Base-by-base conservation (phyloP, 2,888 invertebrate species). In the Elysia crispata region DNA sequence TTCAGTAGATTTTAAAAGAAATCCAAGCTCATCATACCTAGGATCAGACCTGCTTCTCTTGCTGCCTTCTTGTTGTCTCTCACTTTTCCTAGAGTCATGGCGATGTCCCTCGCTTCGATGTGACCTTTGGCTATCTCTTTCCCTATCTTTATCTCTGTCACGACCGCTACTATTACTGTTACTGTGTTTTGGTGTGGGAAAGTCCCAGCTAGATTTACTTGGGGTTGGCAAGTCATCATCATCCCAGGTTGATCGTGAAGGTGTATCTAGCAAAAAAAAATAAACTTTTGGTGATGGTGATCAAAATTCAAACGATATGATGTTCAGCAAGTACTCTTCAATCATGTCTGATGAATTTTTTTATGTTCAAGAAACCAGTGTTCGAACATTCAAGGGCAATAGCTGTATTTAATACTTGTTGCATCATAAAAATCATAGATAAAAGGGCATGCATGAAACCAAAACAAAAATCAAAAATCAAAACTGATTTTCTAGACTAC, bases 151-250 rank as follows among this genome's bases (percentile, higher is more conserved):
- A 41, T 62, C 18, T 50, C 28, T 73, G 33, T 5, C 62, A 18
- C 62, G 23, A 1, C 11, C 23, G 11, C 28, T 66, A 28, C 75
- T 74, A 50, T 23, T 33, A 30, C 60, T 67, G 6, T 49, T 73
- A 62, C 67, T 72, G 50, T 50, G 82, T 49, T 87, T 84, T 18
- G 88, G 85, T 49, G 84, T 83, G 0, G 98, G 98, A 90, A 96
- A 95, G 92, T 98, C 98, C 98, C 98, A 98, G 76, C 95, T 95
- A 0, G 97, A 97, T 76, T 84, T 86, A 83, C 88, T 82, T 1
- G 90, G 89, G 0, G 88, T 93, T 57, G 94, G 76, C 81, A 89
- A 94, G 5, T 92, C 92, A 84, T 96, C 96, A 84, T 96, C 96
- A 83, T 93, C 93, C 92, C 93, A 93, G 6, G 88, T 88, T 50